phyloP scores from a whole-genome alignment of 2,113 vertebrate species.

The Larimichthys crocea region DNA sequence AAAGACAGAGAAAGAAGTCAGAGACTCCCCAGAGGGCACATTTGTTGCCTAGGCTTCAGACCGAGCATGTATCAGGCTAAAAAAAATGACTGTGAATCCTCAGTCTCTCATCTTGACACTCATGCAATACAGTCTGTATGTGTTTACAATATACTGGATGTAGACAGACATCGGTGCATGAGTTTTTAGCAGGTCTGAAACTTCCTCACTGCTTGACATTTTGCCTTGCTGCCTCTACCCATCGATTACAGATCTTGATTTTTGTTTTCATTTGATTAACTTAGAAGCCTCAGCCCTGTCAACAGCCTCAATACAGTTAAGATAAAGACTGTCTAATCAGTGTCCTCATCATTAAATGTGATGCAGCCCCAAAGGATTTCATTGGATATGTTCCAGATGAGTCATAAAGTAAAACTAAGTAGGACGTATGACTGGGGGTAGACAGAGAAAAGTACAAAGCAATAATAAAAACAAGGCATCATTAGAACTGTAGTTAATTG shows the following conservation, averaged over 20 bases:
- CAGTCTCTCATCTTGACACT: constrained; percentile 44
- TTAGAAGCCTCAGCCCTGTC: constrained; percentile 12
- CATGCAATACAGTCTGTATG: constrained; percentile 29
- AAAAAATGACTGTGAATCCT: constrained; percentile 31
- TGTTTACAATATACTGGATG: constrained; percentile 41
- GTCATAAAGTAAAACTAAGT: constrained; percentile 7
- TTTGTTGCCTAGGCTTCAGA: constrained; percentile 56
- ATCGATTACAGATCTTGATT: constrained; percentile 18
- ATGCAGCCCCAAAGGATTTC: constrained; percentile 20
- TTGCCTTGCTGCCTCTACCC: neutral
- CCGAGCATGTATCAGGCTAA: constrained; percentile 50
- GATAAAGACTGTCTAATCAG: constrained; percentile 40
- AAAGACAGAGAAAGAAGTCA: constrained; percentile 46
- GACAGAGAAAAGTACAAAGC: neutral
- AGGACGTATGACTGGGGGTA: neutral
- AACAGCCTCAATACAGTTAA: constrained; percentile 28
- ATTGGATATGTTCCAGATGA: constrained; percentile 43
- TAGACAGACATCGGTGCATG: constrained; percentile 9
- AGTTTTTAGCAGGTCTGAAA: neutral
- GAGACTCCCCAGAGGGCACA: constrained; percentile 52
- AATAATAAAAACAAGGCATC: constrained; percentile 10
- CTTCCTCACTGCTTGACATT: neutral
- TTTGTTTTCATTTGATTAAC: constrained; percentile 47
- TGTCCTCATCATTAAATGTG: constrained; percentile 41
- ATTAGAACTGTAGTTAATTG: neutral